Evolutionary conservation across 1,140 invertebrate genomes (phyloP), one percentile per base, ranked within the genome.

Genomic region (Triops longicaudatus): DNA sequence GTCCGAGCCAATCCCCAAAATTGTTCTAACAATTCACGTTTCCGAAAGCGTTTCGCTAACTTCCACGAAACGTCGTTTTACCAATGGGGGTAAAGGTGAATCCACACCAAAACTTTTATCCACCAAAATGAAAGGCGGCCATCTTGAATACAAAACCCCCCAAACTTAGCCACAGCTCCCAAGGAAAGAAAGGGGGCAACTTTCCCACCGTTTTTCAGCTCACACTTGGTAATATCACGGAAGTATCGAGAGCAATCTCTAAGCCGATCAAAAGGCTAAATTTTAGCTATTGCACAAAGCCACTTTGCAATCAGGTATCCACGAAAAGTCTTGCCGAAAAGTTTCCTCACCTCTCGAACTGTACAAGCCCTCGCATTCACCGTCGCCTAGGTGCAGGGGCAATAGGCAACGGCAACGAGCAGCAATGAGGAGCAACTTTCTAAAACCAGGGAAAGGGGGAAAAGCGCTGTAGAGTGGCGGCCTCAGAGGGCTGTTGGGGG

Each of bases 371-470:
- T 63, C 50, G 17, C 50, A 63, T 63, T 63, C 50, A 63, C 50
- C 50, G 50, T 63, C 50, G 50, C 50, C 50, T 14, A 63, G n/a
- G 50, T n/a, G 50, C 31, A 63, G 50, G 50, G 50, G 50, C 50
- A 63, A 63, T 22, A 22, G 22, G n/a, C 50, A 63, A 2, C 22
- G 22, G 17, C 5, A 63, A 17, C 50, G 31, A 37, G 31, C 50
- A 63, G 50, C 50, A 63, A 63, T 63, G 50, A 63, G 50, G 50
- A 63, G 50, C 22, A n/a, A 63, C 50, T 63, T 63, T 63, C n/a
- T 63, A 63, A 63, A 37, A 37, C 2, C 31, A 2, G 31, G 31
- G 31, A 37, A n/a, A n/a, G n/a, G 31, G 31, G n/a, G 50, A 14
- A 6, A 63, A 0, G 22, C 50, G 14, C 6, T 0, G 50, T 63